Evolutionary conservation across 2,797 vertebrate genomes (phyloP).

Genomic region (Gymnoscopelus microlampas): DNA sequence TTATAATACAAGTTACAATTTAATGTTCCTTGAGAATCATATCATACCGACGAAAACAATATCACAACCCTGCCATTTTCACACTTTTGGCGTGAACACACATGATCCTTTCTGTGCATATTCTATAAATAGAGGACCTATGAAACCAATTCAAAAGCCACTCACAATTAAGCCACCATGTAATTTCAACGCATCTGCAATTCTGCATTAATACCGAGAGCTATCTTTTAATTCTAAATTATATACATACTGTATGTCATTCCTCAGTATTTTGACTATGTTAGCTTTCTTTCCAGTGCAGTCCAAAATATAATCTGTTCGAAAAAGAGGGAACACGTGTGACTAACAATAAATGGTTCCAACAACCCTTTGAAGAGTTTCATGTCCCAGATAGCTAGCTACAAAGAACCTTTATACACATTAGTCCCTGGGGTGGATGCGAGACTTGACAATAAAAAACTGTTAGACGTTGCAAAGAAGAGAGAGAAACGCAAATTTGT

Average conservation of each 20-base stretch:
- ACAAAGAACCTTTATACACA: slow-evolving; percentile 45
- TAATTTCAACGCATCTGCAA: not conserved
- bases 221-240: too few relatives aligned
- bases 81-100: too few relatives aligned
- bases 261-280: slow-evolving; percentile 12
- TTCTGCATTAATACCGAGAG: too few relatives aligned
- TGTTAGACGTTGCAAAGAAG: slow-evolving; percentile 45
- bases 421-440: slow-evolving; percentile 53
- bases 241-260: slow-evolving; percentile 18
- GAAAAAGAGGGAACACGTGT: not conserved
- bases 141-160: not conserved
- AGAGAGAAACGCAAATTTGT: slow-evolving; percentile 45
- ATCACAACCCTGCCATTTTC: too few relatives aligned
- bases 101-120: too few relatives aligned
- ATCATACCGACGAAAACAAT: too few relatives aligned
- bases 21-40: not conserved
- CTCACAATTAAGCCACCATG: too few relatives aligned
- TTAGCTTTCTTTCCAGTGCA: slow-evolving; percentile 26
- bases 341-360: slow-evolving; percentile 14
- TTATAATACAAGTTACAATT: not conserved
- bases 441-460: slow-evolving; percentile 57
- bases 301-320: slow-evolving; percentile 23
- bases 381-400: slow-evolving; percentile 64
- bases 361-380: slow-evolving; percentile 47
- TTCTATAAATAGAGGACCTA: not conserved